Evolutionary conservation across 2,797 vertebrate genomes (phyloP).

Genomic region (Takifugu rubripes): DNA sequence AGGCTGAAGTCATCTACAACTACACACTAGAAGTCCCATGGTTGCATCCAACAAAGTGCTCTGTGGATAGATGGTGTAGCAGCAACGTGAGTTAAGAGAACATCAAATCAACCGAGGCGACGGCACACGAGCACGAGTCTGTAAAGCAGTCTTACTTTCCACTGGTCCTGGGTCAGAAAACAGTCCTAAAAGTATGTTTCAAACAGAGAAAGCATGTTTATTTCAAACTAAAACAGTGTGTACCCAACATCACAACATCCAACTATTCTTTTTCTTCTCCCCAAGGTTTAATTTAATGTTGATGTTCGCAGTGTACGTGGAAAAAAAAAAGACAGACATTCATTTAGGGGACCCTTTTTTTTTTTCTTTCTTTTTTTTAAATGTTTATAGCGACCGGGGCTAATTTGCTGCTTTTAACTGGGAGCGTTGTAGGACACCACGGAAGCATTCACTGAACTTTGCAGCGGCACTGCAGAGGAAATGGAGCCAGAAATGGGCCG

Average conservation of each 20-base stretch:
- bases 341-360: constrained; percentile 85
- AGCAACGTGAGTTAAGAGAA: constrained; percentile 62
- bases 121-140: constrained; percentile 50
- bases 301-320: constrained; percentile 86
- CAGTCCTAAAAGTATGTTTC: constrained; percentile 96
- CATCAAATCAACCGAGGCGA: constrained; percentile 57
- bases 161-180: constrained; percentile 81
- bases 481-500: constrained; percentile 81
- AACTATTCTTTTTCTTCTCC: constrained; percentile 60
- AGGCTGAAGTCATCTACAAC: constrained; percentile 59
- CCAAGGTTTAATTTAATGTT: constrained; percentile 64
- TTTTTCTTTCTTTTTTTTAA: constrained; percentile 72
- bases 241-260: constrained; percentile 87
- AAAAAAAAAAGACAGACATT: constrained; percentile 95
- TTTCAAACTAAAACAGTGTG: constrained; percentile 99
- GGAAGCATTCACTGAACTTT: constrained; percentile 88
- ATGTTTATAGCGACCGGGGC: constrained; percentile 73
- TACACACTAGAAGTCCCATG: constrained; percentile 61
- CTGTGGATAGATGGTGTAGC: constrained; percentile 62
- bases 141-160: constrained; percentile 55
- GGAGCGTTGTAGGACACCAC: constrained; percentile 84
- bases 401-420: constrained; percentile 74
- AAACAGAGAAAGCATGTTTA: constrained; percentile 99
- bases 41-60: constrained; percentile 65
- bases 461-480: constrained; percentile 87